phyloP scores from a whole-genome alignment of 2,888 invertebrate species.

The Plemyria rubiginata region DNA sequence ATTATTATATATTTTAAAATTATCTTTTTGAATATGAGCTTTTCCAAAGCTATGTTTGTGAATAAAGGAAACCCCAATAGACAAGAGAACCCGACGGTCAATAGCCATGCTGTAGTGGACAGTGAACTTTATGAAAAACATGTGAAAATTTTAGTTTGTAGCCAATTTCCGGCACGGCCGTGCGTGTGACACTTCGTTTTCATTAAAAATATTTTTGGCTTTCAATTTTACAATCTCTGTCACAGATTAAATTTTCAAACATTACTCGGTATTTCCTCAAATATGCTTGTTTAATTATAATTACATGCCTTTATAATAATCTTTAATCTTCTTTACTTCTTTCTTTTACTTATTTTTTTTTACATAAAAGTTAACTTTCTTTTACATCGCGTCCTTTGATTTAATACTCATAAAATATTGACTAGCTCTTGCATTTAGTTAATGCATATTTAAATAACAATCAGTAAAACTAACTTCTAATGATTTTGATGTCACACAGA shows the following conservation, averaged over 20 bases:
- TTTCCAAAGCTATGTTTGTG: background rate
- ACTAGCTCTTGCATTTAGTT: no score
- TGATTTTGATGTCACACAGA: no score
- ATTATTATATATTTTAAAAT: background rate
- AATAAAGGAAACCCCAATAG: background rate
- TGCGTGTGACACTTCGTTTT: conserved; percentile 36
- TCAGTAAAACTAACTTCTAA: no score
- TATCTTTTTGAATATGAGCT: background rate
- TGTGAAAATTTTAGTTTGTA: conserved; percentile 34
- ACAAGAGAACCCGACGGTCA: background rate
- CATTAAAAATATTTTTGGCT: conserved; percentile 11
- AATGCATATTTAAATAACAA: no score
- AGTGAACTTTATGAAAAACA: conserved; percentile 18
- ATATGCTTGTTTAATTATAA: background rate
- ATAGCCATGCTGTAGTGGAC: conserved; percentile 1
- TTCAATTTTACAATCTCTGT: conserved; percentile 17
- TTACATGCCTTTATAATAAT: background rate
- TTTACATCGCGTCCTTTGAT: no score
- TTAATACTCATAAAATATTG: no score
- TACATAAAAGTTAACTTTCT: no score
- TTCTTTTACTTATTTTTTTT: no score
- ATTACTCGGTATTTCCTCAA: background rate
- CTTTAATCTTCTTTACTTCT: no score
- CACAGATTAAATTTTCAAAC: background rate
- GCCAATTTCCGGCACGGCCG: conserved; percentile 34